A percentile compares a stretch with the other conserved stretches of the same genome.
phyloP scores from a whole-genome alignment of 2,888 invertebrate genomes.

The Drosophila colorata region DNA sequence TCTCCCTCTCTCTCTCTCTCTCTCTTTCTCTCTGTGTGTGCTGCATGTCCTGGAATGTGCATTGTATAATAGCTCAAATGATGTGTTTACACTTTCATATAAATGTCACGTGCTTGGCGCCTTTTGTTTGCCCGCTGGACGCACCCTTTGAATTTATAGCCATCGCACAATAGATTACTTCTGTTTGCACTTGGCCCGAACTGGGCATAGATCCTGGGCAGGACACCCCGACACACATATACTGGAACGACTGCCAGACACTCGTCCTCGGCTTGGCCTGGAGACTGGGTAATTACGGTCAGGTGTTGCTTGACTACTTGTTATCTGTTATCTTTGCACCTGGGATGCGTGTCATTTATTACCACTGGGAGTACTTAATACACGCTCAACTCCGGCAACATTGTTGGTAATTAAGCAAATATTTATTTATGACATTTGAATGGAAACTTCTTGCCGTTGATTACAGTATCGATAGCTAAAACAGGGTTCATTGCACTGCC shows the following conservation, averaged over 20 bases:
- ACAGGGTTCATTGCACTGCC: not conserved
- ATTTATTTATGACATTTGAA: constrained; percentile 29
- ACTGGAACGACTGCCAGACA: not conserved
- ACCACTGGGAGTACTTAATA: constrained; percentile 26
- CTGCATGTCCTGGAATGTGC: constrained; percentile 34
- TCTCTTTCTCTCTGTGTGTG: not conserved
- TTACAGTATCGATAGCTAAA: not conserved
- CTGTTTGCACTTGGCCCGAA: constrained; percentile 51
- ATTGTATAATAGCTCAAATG: constrained; percentile 79
- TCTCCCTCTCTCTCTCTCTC: not conserved
- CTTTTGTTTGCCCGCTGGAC: constrained; percentile 70
- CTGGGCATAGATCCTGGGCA: not conserved
- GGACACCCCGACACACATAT: constrained; percentile 5
- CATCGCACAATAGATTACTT: constrained; percentile 64
- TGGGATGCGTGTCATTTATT: constrained; percentile 54
- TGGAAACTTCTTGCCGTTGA: constrained; percentile 1
- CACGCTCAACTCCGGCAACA: not conserved
- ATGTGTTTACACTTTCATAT: constrained; percentile 81
- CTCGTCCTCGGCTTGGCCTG: constrained; percentile 4
- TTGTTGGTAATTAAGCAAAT: constrained; percentile 26
- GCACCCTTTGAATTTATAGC: constrained; percentile 64
- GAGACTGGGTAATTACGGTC: constrained; percentile 63
- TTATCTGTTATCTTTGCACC: constrained; percentile 68
- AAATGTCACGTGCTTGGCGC: constrained; percentile 78
- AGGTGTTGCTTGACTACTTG: constrained; percentile 60